phyloP scores from a whole-genome alignment of 23 tunicate species.

The Corella eumyota region DNA sequence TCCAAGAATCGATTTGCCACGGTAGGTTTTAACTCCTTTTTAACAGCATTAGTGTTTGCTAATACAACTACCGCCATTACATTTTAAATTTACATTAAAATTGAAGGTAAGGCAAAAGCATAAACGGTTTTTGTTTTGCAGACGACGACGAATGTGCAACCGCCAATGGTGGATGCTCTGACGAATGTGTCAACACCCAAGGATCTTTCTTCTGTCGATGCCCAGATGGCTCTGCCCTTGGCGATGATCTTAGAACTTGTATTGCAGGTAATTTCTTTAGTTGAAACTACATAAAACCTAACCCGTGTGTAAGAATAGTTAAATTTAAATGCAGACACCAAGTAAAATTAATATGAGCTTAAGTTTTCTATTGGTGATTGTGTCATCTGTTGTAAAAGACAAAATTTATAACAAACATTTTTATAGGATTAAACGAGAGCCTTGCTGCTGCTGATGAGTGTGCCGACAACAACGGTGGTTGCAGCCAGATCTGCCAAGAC shows the following conservation, averaged over 20 bases:
- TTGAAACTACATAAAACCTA: too few relatives aligned
- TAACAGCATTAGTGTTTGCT: too few relatives aligned
- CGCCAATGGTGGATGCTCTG: constrained; percentile 82
- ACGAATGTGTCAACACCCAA: constrained; percentile 56
- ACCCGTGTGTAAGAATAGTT: neutral
- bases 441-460: constrained; percentile 53
- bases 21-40: too few relatives aligned
- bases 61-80: neutral
- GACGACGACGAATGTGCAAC: constrained; percentile 66
- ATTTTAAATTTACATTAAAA: neutral
- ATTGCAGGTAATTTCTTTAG: constrained; percentile 24
- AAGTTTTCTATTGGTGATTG: neutral
- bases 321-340: neutral
- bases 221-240: constrained; percentile 55
- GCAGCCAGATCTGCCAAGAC: constrained; percentile 49
- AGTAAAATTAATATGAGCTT: neutral
- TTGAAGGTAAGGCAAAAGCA: too few relatives aligned
- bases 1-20: constrained; percentile 27
- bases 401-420: too few relatives aligned
- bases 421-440: neutral
- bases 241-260: constrained; percentile 53
- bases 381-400: too few relatives aligned
- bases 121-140: constrained; percentile 11
- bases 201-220: constrained; percentile 90
- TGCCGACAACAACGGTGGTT: constrained; percentile 82